Percentiles rank a stretch among this genome's conserved stretches.
These are phyloP conservation scores for Ianthella basta DNA, from an alignment of 37 sponge, comb jelly and placozoan species.

Conservation along the genomic window DNA sequence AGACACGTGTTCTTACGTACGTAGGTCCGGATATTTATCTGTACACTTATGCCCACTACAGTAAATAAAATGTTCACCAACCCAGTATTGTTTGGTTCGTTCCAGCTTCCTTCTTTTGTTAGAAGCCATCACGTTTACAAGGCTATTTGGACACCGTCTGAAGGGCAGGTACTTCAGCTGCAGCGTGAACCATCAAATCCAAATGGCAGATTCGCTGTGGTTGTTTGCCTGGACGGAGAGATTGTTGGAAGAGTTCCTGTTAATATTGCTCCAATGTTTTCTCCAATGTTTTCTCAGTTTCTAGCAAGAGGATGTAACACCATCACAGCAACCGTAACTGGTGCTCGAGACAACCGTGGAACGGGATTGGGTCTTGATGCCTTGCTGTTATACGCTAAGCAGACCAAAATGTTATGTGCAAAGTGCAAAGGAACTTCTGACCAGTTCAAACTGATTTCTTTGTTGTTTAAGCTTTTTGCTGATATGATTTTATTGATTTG, in stretches of 20 bases:
- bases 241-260: conserved; percentile 34
- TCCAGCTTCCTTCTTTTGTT: conserved; percentile 18
- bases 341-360: neutral
- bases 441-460: neutral
- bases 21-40: neutral
- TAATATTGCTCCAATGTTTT: conserved; percentile 51
- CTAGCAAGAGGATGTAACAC: neutral
- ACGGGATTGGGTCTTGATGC: neutral
- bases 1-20: too few species aligned
- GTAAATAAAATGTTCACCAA: neutral
- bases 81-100: neutral
- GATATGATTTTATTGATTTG: neutral
- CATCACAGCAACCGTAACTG: conserved; percentile 21
- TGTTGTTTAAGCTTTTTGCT: neutral
- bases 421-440: neutral
- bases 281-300: conserved; percentile 47
- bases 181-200: conserved; percentile 56
- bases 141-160: neutral
- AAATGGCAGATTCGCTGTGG: conserved; percentile 40
- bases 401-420: conserved; percentile 5
- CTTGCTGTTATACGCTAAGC: neutral
- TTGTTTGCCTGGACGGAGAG: conserved; percentile 19
- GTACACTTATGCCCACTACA: neutral
- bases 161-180: conserved; percentile 1
- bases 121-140: neutral